Conservation (phyloP, 1,140 invertebrate genomes). For the Tribolium castaneum region DNA sequence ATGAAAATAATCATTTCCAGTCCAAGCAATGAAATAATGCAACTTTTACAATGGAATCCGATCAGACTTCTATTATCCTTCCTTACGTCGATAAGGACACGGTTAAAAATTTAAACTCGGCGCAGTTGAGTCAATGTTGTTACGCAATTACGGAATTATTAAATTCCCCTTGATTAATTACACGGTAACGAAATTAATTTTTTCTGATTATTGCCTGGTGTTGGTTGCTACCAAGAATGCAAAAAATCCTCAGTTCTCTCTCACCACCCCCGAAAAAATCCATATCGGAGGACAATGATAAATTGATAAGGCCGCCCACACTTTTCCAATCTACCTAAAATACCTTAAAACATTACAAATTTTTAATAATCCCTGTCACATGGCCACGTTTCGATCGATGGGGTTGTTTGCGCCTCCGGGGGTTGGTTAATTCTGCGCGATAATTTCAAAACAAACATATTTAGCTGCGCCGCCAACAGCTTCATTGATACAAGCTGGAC, state of each 20-base stretch:
- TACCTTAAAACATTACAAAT: constrained; percentile 11
- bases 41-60: neutral
- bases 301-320: constrained; percentile 11
- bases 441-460: constrained; percentile 48
- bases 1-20: neutral
- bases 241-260: neutral
- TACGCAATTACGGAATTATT: constrained; percentile 18
- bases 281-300: neutral
- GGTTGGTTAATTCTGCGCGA: constrained; percentile 34
- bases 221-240: neutral
- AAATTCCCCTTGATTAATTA: constrained; percentile 31
- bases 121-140: neutral
- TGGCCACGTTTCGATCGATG: constrained; percentile 7
- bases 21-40: neutral
- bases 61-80: neutral
- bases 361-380: neutral
- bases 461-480: constrained; percentile 37
- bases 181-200: constrained; percentile 15
- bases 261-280: neutral
- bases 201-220: constrained; percentile 1
- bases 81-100: neutral
- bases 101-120: constrained; percentile 2
- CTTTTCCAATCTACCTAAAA: neutral
- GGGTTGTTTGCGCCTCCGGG: constrained; percentile 6
- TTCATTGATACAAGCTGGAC: constrained; percentile 35